phyloP scores from a whole-genome alignment of 2,888 invertebrate genomes.

The Baronia brevicornis region DNA sequence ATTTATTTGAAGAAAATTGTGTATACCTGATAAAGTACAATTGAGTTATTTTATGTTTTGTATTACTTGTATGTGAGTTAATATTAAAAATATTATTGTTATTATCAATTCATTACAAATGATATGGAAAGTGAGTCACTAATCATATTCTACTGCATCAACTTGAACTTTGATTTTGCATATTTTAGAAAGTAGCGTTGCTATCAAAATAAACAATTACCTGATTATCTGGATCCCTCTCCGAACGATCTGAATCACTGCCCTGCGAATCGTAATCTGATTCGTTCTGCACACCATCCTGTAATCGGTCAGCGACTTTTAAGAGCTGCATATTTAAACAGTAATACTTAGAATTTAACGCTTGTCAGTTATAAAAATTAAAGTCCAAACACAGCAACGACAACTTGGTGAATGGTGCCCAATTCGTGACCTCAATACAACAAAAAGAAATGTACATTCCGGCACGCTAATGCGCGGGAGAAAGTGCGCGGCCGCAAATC shows the following conservation, averaged over 20 bases:
- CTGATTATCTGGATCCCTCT: constrained; percentile 84
- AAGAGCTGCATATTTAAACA: constrained; percentile 51
- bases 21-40: too few species aligned
- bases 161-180: not conserved
- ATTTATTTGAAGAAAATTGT: too few species aligned
- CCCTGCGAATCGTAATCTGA: constrained; percentile 70
- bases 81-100: too few species aligned
- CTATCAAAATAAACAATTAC: constrained; percentile 39
- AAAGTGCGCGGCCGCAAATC: constrained; percentile 59
- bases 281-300: constrained; percentile 58
- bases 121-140: constrained; percentile 3
- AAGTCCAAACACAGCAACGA: constrained; percentile 44
- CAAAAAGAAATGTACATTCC: constrained; percentile 70
- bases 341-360: constrained; percentile 17
- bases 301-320: constrained; percentile 58
- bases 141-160: not conserved
- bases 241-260: constrained; percentile 73
- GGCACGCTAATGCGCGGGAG: constrained; percentile 63
- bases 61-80: too few species aligned
- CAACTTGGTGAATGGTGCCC: constrained; percentile 54
- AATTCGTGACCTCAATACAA: constrained; percentile 65
- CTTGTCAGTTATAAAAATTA: constrained; percentile 6
- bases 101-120: too few species aligned
- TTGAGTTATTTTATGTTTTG: too few species aligned
- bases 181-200: constrained; percentile 4